phyloP scores from a whole-genome alignment of 2,113 vertebrate genomes.

The Panthera tigris region DNA sequence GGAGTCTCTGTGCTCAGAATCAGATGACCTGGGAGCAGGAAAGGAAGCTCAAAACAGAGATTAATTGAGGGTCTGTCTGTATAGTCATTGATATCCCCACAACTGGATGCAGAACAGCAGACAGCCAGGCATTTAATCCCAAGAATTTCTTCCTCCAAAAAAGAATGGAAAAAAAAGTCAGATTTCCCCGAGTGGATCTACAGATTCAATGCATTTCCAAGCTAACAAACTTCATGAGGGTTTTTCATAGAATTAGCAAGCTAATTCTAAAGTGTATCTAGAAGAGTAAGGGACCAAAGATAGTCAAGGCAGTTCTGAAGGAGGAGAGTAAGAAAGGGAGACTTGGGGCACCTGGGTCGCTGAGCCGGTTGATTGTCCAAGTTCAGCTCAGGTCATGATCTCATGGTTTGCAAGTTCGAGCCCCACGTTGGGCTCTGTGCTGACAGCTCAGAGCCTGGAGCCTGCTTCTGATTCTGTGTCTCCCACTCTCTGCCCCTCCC shows the following conservation, averaged over 20 bases:
- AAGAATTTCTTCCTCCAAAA: neutral
- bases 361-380: too few relatives aligned
- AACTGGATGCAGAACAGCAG: neutral
- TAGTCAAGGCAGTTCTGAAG: neutral
- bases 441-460: too few relatives aligned
- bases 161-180: neutral
- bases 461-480: too few relatives aligned
- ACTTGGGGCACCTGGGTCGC: neutral
- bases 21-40: neutral
- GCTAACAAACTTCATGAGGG: neutral
- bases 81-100: neutral
- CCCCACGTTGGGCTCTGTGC: too few relatives aligned
- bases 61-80: neutral
- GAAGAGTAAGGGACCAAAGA: neutral
- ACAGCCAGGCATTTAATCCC: neutral
- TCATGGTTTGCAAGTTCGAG: too few relatives aligned
- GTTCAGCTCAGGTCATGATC: too few relatives aligned
- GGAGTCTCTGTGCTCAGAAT: neutral
- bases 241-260: neutral
- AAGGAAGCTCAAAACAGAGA: neutral
- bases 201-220: neutral
- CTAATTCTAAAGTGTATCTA: slow-evolving; percentile 12
- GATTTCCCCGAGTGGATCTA: neutral
- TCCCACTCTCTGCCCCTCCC: too few relatives aligned
- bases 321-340: neutral